Evolutionary conservation across 2,797 vertebrate species (phyloP), one percentile per base, ranked within the genome.

Genomic region (Sternotherus odoratus): DNA sequence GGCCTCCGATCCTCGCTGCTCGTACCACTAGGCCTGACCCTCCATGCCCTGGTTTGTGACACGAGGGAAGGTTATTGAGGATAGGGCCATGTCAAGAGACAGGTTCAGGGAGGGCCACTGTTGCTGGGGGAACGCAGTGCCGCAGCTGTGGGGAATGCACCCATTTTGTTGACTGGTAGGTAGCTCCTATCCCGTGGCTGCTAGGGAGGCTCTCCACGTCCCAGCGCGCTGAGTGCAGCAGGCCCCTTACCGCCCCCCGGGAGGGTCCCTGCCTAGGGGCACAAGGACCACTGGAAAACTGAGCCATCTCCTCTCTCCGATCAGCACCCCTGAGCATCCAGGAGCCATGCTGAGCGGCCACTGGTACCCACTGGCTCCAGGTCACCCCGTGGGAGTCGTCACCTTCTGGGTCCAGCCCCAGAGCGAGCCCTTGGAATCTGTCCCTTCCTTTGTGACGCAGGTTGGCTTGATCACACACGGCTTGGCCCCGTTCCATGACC

Each of bases 401-500:
- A 94, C 95, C 94, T 96, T 94, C 95, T 95, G 87, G 89, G 95
- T 69, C 91, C 84, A 1, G 88, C 81, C 72, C 89, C 36, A 36
- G 66, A 39, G 66, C 36, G 5, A 24, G 66, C 11, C 66, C 95
- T 92, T 89, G 80, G 89, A 93, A 96, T 95, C 95, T 96, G 94
- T 96, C 96, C 96, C 95, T 96, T 90, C 94, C 82, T 96, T 96
- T 94, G 95, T 97, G 96, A 97, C 94, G 95, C 95, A 97, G 79
- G 96, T 95, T 97, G 96, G 96, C 94, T 96, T 39, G 84, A 87
- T 90, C 94, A 85, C 79, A 51, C 79, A 0, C 0, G 87, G 30
- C 91, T 78, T 97, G 96, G 96, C 90, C 57, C 53, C 4, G 0
- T 0, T 95, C 96, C 96, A 97, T 93, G 89, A 94, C 96, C 96